Evolutionary conservation across 2,113 vertebrate species (phyloP).

Genomic region (Danionella cerebrum): DNA sequence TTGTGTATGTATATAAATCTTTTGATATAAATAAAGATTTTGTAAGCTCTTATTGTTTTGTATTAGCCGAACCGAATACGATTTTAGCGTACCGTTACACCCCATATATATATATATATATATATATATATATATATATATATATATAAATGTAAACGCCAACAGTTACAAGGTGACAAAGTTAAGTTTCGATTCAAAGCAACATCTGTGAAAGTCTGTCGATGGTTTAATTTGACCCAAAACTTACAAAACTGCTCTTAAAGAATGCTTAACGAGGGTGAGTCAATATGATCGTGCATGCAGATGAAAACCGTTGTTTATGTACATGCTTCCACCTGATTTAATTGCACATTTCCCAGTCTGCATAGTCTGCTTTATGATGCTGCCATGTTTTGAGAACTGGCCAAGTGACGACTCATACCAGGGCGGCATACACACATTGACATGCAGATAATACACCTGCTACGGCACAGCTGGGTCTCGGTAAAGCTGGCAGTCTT

Average conservation of each 20-base stretch:
- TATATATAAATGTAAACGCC: too few relatives aligned
- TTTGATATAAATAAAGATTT: too few relatives aligned
- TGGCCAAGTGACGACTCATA: slow-evolving; percentile 2
- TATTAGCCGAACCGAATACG: too few relatives aligned
- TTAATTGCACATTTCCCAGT: slow-evolving; percentile 41
- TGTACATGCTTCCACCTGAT: slow-evolving; percentile 53
- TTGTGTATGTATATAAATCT: too few relatives aligned
- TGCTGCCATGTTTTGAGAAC: background rate
- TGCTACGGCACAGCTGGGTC: slow-evolving; percentile 48
- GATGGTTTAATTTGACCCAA: background rate
- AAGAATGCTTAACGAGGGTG: background rate
- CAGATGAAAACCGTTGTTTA: slow-evolving; percentile 43
- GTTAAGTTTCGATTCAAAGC: background rate
- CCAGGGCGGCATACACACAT: background rate
- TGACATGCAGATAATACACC: slow-evolving; percentile 28
- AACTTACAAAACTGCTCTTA: slow-evolving; percentile 14
- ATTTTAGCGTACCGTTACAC: too few relatives aligned
- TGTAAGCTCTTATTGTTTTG: too few relatives aligned
- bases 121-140: too few relatives aligned
- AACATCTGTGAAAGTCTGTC: slow-evolving; percentile 1
- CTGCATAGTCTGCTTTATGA: slow-evolving; percentile 3
- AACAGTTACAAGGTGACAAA: background rate
- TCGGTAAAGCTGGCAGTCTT: slow-evolving; percentile 41
- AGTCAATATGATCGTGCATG: slow-evolving; percentile 21
- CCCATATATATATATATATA: too few relatives aligned